Conservation (phyloP, 2,797 vertebrate species). For the Lepidocolaptes lacrymiger region DNA sequence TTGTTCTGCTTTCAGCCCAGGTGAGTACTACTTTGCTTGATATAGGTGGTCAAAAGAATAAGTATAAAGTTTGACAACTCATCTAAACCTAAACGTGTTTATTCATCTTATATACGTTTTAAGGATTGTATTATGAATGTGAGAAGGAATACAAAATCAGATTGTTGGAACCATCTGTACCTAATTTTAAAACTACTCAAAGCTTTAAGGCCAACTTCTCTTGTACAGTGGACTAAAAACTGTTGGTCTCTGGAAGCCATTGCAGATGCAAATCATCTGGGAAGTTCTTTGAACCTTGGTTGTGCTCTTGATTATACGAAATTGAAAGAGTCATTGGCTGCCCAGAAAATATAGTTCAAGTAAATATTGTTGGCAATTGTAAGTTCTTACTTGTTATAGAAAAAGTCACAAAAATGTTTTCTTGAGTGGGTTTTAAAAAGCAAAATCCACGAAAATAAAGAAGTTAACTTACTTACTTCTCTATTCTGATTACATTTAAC, state of each 20-base stretch:
- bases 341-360: not conserved
- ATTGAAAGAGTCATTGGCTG: not conserved
- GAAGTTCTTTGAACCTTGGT: not conserved
- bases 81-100: not conserved
- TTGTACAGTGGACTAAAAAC: not conserved
- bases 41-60: not conserved
- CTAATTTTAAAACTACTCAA: not conserved
- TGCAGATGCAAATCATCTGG: not conserved
- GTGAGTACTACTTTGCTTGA: constrained; percentile 65
- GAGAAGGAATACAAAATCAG: not conserved
- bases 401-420: not conserved
- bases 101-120: not conserved
- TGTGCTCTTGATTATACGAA: not conserved
- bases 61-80: not conserved
- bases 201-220: not conserved
- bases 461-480: not conserved
- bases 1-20: constrained; percentile 96
- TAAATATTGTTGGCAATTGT: not conserved
- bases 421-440: not conserved
- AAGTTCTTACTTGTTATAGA: not conserved
- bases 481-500: not conserved
- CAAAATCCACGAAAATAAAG: not conserved
- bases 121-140: not conserved
- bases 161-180: not conserved
- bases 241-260: not conserved